A percentile compares a stretch with the other conserved stretches of the same genome.
Evolutionary conservation across 2,797 vertebrate genomes (phyloP).

Genomic region (Sebastes aleutianus): DNA sequence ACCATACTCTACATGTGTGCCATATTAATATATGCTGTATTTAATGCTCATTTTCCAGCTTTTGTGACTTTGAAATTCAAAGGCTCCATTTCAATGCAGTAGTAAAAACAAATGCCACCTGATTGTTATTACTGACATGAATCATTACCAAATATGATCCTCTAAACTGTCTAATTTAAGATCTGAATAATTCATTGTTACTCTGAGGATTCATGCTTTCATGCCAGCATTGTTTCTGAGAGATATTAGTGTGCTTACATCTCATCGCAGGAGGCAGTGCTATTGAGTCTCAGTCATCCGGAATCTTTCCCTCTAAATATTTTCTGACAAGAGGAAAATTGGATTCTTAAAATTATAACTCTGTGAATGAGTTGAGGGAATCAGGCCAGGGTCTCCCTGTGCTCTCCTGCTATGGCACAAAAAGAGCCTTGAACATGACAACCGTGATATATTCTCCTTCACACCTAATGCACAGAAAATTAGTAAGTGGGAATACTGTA

Average conservation of each 20-base stretch:
- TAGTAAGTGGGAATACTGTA: conserved; percentile 2
- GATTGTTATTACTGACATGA: not conserved
- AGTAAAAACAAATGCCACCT: not conserved
- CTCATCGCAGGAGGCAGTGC: not conserved
- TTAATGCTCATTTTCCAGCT: not conserved
- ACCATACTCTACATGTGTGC: not conserved
- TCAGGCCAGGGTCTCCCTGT: not conserved
- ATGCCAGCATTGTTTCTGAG: not conserved
- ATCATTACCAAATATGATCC: not conserved
- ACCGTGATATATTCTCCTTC: conserved; percentile 18
- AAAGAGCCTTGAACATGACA: conserved; percentile 7
- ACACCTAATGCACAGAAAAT: conserved; percentile 12
- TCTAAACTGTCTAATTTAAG: not conserved
- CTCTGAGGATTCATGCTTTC: not conserved
- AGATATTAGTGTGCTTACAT: not conserved
- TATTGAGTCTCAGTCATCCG: not conserved
- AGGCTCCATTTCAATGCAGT: not conserved
- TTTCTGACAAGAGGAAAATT: conserved; percentile 51
- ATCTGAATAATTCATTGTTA: not conserved
- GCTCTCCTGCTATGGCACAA: not conserved
- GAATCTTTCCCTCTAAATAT: conserved; percentile 12
- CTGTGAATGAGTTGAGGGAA: conserved; percentile 9
- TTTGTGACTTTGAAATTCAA: not conserved
- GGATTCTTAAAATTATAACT: conserved; percentile 45
- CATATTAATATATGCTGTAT: not conserved